Base-by-base conservation (phyloP, 2,797 vertebrate species). In the Carcharodon carcharias region DNA sequence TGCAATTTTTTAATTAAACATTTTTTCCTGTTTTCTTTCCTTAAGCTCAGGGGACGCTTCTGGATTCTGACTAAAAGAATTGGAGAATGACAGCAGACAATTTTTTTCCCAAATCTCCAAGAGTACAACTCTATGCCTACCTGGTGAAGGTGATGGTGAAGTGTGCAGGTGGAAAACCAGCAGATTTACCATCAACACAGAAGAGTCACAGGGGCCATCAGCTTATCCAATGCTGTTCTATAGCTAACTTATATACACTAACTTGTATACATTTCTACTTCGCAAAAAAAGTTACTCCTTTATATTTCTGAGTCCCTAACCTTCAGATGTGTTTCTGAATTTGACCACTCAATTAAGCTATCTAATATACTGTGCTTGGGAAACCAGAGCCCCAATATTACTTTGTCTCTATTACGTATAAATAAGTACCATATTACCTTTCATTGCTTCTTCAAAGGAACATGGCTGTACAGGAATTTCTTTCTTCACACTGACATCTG, bases 401-500 rank as follows among this genome's bases (percentile, higher is more conserved):
- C 28, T 63, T 61, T 56, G 28, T 3, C 16, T 77, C 50, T 73
- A 77, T n/a, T 12, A 77, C 73, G 40, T 95, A 16, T 28, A 71
- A 71, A 54, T 31, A 95, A 95, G 35, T 35, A 56, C 35, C 26
- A 77, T 77, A 77, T 73, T 98, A 99, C 99, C 98, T 99, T 99
- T 99, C 97, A 99, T 98, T 97, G 98, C 98, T 97, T 99, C 99
- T 97, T 99, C 99, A 97, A 98, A 99, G 97, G 98, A 98, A 97
- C 99, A 99, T 96, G 98, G 98, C 97, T 99, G 99, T 97, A 98
- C 98, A 94, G 98, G 98, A 69, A 97, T 97, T 98, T 99, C 99
- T 97, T 98, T 99, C 98, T 99, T 99, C 97, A 99, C 99, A 96
- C 98, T 98, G 97, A 99, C 97, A 97, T 99, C 98, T 97, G 98